Base-by-base conservation (phyloP, 2,888 invertebrate genomes). In the Papilio demoleus region DNA sequence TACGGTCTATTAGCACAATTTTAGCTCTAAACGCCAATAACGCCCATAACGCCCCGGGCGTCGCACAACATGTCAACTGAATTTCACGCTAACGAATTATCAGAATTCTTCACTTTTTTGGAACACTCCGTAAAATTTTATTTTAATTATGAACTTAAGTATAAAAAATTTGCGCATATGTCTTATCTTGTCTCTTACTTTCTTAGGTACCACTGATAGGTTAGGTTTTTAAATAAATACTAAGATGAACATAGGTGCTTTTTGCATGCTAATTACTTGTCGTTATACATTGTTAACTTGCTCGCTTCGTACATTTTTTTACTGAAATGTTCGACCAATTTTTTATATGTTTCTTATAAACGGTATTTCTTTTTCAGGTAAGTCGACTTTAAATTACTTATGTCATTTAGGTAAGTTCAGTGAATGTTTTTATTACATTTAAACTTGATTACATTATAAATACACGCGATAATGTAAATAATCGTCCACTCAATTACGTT, bases 51-150 rank as follows among this genome's bases (percentile, higher is more conserved):
- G 75, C 76, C 78, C 76, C 64, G 77, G 82, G 84, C 82, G 85
- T 85, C 81, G 75, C 75, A 75, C 27, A 74, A 58, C 62, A 84
- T 62, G 73, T 72, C 70, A 72, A 74, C 75, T 74, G 79, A 87
- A 88, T 90, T 88, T 87, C 81, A 88, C 88, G 88, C 84, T 85
- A 87, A 88, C 83, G 86, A 88, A 85, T 90, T 85, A 83, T 78
- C 74, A 79, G 89, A 87, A 90, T 88, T 85, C 76, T 74, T 50
- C 22, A 70, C 68, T 19, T 66, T 14, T 71, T 71, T 74, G 64
- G 70, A 63, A 69, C 73, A 50, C 68, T 74, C 40, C 8, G 36
- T 27, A 40, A 63, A 36, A 68, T 38, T 45, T 3, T 36, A 38
- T 22, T 2, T 8, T 38, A 22, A 38, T 50, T 45, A 4, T n/a